Base-by-base conservation (phyloP, 2,888 invertebrate genomes). In the Melipona beecheii region DNA sequence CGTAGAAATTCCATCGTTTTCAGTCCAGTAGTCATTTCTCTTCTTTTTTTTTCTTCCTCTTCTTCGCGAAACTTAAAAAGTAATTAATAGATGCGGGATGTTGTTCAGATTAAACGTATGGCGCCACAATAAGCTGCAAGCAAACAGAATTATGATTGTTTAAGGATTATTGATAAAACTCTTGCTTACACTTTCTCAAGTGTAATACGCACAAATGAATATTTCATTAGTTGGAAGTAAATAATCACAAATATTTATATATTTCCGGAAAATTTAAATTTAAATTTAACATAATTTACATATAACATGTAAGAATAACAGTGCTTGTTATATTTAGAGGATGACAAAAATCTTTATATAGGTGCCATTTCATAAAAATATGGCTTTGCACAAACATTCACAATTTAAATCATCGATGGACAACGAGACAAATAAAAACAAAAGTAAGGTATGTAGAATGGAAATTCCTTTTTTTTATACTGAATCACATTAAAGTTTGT, bases 1-100 rank as follows among this genome's bases (percentile, higher is more conserved):
- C 91, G 91, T 62, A 87, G 78, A 80, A 92, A 86, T 78, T 88
- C 88, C 85, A 90, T 89, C 71, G 90, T 90, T 62, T 89, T 90
- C 52, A 90, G 79, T 65, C 87, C 87, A 17, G 88, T 84, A 17
- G 90, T 90, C 92, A 92, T 91, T 64, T 81, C 85, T 43, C 60
- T 49, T 9, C 2, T 50, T 27, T 15, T 6, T 21, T 21, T 5
- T n/a, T n/a, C 49, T 36, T 70, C 24, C n/a, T 21, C 27, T 43
- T 43, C 11, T 43, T 43, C 43, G 43, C 43, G 13, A 2, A 62
- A 0, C 15, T 17, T 13, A 15, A n/a, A 56, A 21, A 66, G 56
- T 17, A 31, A 21, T 36, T 15, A 21, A 15, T 56, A 43, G 58
- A 27, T 58, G 36, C 43, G 5, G 17, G 19, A 36, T 6, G 19